Evolutionary conservation across 2,797 vertebrate genomes (phyloP), one percentile per base, ranked within the genome.

Genomic region (Syndactyla subalaris): DNA sequence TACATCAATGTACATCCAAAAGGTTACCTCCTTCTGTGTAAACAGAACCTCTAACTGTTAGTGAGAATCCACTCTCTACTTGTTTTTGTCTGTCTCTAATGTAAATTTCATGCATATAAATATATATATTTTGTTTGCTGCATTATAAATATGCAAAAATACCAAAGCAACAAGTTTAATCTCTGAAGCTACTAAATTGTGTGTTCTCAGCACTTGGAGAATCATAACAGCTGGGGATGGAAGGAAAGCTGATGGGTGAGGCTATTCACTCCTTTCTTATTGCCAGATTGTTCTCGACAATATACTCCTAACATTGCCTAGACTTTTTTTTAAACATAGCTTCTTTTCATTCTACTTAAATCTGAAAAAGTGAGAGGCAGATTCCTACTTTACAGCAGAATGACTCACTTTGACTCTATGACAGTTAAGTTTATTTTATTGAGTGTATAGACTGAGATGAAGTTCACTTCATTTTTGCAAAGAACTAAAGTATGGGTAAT

Each of bases 401-500:
- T 68, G 49, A 66, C 11, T 80, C 39, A 70, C 26, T 84, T 79
- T 71, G 70, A 80, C 12, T 88, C 48, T 62, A 73, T 63, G 72
- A 81, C 38, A 49, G 52, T 51, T 66, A 73, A 61, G 83, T 95
- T 89, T 91, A 66, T 71, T 95, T 85, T 80, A 29, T 45, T 71
- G 41, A 82, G 34, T 89, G 24, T 59, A 46, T 29, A 93, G 55
- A 71, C 49, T 41, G 51, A 88, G 67, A 92, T 51, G 29, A 77
- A 90, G 21, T 38, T 14, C 26, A 66, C 78, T 95, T 95, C 30
- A 61, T 88, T 92, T 89, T 83, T 92, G 54, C 55, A 83, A 93
- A 83, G 51, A 63, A 52, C 17, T 87, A 55, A 93, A 91, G 81
- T 73, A 77, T 26, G 15, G 8, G 8, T 52, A 85, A 86, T 32